phyloP scores from a whole-genome alignment of 1,140 invertebrate genomes.

The Brachionus sp. region DNA sequence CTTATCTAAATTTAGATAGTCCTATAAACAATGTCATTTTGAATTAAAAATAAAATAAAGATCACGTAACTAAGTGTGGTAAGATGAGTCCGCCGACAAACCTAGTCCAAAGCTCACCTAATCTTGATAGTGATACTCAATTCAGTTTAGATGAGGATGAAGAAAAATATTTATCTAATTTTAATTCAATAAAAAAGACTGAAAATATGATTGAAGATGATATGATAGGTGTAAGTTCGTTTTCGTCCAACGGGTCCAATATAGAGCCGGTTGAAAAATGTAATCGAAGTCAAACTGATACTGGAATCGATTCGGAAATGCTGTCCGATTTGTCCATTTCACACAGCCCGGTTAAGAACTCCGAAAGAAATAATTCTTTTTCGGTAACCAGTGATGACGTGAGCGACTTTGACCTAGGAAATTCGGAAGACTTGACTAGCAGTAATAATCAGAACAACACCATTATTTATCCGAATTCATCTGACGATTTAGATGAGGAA shows the following conservation, averaged over 20 bases:
- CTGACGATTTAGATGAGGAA: not conserved
- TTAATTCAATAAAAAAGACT: not conserved
- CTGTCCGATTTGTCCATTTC: constrained; percentile 12
- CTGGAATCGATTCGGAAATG: constrained; percentile 12
- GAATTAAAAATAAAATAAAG: not conserved
- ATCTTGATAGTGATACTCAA: not conserved
- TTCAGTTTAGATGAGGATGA: not conserved
- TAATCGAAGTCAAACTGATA: constrained; percentile 15
- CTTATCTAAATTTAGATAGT: constrained; percentile 33
- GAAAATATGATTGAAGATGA: not conserved
- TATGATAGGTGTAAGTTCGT: constrained; percentile 17
- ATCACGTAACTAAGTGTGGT: not conserved
- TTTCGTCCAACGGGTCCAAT: constrained; percentile 5
- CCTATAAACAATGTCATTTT: not conserved
- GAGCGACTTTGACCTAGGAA: constrained; percentile 13
- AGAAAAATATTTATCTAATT: constrained; percentile 5
- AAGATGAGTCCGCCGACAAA: constrained; percentile 23
- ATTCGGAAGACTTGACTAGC: not conserved
- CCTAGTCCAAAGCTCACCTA: constrained; percentile 4
- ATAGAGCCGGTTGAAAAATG: not conserved
- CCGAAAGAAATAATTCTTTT: constrained; percentile 34
- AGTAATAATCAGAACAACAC: not conserved
- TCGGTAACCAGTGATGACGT: constrained; percentile 17
- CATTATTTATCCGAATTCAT: not conserved
- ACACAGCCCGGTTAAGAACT: not conserved